Evolutionary conservation across 2,113 vertebrate species (phyloP), one percentile per base, ranked within the genome.

Genomic region (Hystrix cristata): DNA sequence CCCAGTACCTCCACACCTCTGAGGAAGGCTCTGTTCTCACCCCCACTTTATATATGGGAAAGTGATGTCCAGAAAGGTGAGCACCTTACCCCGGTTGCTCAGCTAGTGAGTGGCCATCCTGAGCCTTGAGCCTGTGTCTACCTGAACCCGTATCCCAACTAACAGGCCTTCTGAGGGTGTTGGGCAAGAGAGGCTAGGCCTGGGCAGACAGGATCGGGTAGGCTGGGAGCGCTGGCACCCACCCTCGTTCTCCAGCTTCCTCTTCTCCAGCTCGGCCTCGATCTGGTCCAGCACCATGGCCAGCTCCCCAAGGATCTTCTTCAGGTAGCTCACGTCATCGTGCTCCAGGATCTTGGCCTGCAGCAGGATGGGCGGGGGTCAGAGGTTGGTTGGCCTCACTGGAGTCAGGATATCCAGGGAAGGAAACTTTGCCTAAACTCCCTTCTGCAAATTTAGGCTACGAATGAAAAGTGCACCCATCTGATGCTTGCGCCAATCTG

Each of bases 261-360:
- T 99, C 97, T 99, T 99, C 98, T 99, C 99, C 98, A 99, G 99
- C 96, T 99, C 99, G 0, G 99, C 99, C 96, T 99, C 99, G 0
- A 99, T 99, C 98, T 99, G 99, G 98, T 99, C 99, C 94, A 99
- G 98, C 96, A 99, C 99, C 99, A 99, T 99, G 27, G 98, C 99
- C 97, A 99, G 98, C 86, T 99, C 99, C 18, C 99, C 99, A 4
- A 99, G 99, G 91, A 99, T 99, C 98, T 99, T 99, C 99, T 99
- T 99, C 98, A 99, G 98, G 98, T 99, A 99, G 98, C 99, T 99
- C 97, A 99, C 99, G 0, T 99, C 99, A 53, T 99, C 99, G 0
- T 99, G 99, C 98, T 99, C 99, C 98, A 99, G 97, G 97, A 99
- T 99, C 98, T 99, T 99, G 95, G 99, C 99, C 99, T 99, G 96